Evolutionary conservation across 2,888 invertebrate genomes (phyloP).

Genomic region (Eueremaeus valkanovi): DNA sequence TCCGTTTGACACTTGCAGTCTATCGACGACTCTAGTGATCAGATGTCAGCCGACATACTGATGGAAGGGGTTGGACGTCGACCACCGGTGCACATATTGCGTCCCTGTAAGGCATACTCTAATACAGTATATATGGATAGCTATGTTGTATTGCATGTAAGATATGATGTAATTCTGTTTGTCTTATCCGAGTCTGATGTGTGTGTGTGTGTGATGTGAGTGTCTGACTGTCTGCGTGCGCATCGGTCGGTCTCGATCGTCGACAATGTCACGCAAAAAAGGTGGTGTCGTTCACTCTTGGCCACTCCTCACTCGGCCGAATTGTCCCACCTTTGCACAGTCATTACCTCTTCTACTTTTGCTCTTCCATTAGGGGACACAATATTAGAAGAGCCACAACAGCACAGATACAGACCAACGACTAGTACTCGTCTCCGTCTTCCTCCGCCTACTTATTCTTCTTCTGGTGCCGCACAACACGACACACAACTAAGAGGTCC

Average conservation of each 20-base stretch:
- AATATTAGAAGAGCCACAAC: constrained; percentile 17
- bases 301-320: constrained; percentile 31
- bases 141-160: constrained; percentile 7
- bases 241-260: constrained; percentile 1
- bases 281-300: constrained; percentile 23
- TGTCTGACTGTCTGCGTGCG: constrained; percentile 24
- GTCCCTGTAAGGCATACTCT: constrained; percentile 19
- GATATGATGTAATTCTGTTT: constrained; percentile 29
- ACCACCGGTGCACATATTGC: constrained; percentile 16
- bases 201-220: constrained; percentile 24
- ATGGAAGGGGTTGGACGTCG: constrained; percentile 5
- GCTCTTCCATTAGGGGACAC: constrained; percentile 23
- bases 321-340: constrained; percentile 29
- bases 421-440: constrained; percentile 8
- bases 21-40: neutral
- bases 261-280: constrained; percentile 27
- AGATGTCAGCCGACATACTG: constrained; percentile 20
- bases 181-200: neutral
- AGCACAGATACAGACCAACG: neutral
- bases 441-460: constrained; percentile 16
- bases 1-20: neutral
- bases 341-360: constrained; percentile 26
- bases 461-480: constrained; percentile 25
- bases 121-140: too few species aligned
- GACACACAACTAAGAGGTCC: constrained; percentile 20